Percentiles rank a stretch among this genome's conserved stretches.
These are phyloP conservation scores for Epizoanthus ramosus DNA, from an alignment of 92 coral and sea anemone species.

Conservation along the genomic window DNA sequence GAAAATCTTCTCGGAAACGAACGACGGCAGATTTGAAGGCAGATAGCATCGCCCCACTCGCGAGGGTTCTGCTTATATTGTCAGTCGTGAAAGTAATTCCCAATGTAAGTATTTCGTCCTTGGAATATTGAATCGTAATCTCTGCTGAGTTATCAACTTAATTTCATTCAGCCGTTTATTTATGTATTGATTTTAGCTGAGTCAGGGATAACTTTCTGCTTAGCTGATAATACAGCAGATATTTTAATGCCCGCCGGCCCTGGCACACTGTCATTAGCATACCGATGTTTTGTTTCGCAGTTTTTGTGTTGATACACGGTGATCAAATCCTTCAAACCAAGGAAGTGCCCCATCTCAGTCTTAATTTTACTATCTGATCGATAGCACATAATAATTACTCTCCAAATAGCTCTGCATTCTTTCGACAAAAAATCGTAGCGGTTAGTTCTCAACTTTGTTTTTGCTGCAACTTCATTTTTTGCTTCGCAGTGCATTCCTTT, in stretches of 20 bases:
- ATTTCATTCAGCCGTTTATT: not conserved
- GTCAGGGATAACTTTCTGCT: not conserved
- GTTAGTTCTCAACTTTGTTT: not conserved
- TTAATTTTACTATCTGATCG: not conserved
- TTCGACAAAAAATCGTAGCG: slow-evolving; percentile 1
- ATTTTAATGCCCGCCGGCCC: not conserved
- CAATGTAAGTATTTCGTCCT: slow-evolving; percentile 33
- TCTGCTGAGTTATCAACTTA: not conserved
- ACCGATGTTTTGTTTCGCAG: slow-evolving; percentile 28
- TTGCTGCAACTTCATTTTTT: not conserved
- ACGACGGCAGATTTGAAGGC: slow-evolving; percentile 73
- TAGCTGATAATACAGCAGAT: slow-evolving; percentile 12
- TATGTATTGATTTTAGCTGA: slow-evolving; percentile 17
- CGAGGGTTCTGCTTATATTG: slow-evolving; percentile 33
- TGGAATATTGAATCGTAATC: not conserved
- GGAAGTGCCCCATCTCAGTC: slow-evolving; percentile 1
- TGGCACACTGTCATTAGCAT: slow-evolving; percentile 1
- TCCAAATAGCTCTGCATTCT: not conserved
- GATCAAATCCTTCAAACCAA: not conserved
- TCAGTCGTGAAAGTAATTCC: slow-evolving; percentile 27
- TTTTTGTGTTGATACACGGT: slow-evolving; percentile 20
- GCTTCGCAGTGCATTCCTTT: not conserved
- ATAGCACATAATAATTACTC: not conserved
- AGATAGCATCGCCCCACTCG: slow-evolving; percentile 31
- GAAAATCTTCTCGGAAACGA: slow-evolving; percentile 63